phyloP scores from a whole-genome alignment of 2,888 invertebrate species.

The Ormia ochracea region DNA sequence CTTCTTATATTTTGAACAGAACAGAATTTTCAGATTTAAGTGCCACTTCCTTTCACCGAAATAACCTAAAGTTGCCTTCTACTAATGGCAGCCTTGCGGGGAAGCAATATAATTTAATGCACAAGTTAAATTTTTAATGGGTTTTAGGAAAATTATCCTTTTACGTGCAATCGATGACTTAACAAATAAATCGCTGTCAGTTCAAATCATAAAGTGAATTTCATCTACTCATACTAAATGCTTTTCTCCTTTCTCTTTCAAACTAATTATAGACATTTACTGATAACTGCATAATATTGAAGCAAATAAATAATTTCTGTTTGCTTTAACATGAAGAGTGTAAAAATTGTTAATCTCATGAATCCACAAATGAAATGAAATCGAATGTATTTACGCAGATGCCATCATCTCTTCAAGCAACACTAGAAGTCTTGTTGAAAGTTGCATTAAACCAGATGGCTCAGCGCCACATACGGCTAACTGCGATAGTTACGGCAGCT shows the following conservation, averaged over 20 bases:
- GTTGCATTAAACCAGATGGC: slow-evolving; percentile 4
- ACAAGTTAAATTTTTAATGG: too few relatives aligned
- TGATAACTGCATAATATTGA: neutral
- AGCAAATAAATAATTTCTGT: neutral
- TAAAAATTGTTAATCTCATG: neutral
- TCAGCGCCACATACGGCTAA: slow-evolving; percentile 3
- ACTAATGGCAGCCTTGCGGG: too few relatives aligned
- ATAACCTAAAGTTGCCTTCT: too few relatives aligned
- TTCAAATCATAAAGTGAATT: neutral
- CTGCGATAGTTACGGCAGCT: slow-evolving; percentile 3
- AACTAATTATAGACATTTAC: neutral
- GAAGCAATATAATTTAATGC: too few relatives aligned
- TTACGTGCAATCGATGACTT: neutral
- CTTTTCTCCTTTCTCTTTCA: slow-evolving; percentile 15
- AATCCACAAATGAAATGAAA: slow-evolving; percentile 28
- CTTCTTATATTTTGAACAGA: too few relatives aligned
- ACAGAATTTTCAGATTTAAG: too few relatives aligned
- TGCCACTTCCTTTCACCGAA: too few relatives aligned
- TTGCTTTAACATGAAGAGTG: neutral
- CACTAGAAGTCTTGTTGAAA: neutral
- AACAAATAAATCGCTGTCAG: neutral
- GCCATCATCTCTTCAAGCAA: neutral
- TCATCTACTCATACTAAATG: neutral
- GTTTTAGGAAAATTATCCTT: neutral
- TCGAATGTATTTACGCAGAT: slow-evolving; percentile 21